These are phyloP conservation scores for Sepioteuthis lessoniana DNA, from an alignment of 2,888 invertebrate genomes.

Conservation along the genomic window DNA sequence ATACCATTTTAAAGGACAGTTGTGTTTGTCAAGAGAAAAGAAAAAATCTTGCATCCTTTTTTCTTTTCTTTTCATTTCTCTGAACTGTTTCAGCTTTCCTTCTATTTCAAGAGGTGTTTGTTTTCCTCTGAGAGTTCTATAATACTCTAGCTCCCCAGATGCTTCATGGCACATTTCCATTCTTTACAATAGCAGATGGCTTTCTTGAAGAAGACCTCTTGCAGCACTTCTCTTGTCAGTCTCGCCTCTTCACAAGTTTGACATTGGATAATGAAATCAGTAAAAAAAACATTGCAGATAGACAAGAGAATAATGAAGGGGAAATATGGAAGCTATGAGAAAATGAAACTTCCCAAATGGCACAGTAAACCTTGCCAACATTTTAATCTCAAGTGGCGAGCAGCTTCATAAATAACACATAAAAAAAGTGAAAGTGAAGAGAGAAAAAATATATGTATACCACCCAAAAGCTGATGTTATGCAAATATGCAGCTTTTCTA, in stretches of 20 bases:
- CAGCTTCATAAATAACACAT: neutral
- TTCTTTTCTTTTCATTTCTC: neutral
- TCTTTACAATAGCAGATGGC: neutral
- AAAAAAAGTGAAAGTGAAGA: neutral
- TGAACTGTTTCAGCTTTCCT: neutral
- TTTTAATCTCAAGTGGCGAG: neutral
- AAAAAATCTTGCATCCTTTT: neutral
- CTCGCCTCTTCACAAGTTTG: neutral
- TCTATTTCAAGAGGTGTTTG: conserved; percentile 10
- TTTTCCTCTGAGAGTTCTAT: neutral
- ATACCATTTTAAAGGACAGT: neutral
- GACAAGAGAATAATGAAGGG: neutral
- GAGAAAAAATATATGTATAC: neutral
- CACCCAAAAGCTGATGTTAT: neutral
- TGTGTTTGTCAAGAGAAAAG: neutral
- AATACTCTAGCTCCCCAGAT: neutral
- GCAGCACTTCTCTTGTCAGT: neutral
- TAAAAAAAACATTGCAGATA: neutral
- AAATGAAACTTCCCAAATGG: neutral
- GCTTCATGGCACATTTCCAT: neutral
- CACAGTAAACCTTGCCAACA: neutral
- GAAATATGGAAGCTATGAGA: neutral
- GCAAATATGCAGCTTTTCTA: conserved; percentile 24
- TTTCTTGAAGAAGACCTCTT: neutral
- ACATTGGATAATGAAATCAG: conserved; percentile 4